These are phyloP conservation scores for Drosophila vallismaia DNA, from an alignment of 2,888 invertebrate genomes.

Conservation along the genomic window DNA sequence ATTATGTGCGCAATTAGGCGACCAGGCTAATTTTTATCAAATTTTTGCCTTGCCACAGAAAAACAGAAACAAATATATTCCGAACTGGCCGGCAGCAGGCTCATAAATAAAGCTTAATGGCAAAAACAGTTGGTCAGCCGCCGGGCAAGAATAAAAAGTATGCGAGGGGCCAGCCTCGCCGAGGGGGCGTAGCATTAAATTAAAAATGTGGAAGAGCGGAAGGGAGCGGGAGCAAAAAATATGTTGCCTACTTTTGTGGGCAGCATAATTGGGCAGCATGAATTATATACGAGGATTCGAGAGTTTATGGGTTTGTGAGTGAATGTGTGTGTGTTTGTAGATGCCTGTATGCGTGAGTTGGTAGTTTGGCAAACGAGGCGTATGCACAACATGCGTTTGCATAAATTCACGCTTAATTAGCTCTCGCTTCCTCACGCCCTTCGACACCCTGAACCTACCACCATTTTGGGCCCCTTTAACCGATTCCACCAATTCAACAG, in stretches of 20 bases:
- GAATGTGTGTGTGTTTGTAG: conserved; percentile 4
- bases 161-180: neutral
- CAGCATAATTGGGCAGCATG: conserved; percentile 59
- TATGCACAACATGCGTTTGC: conserved; percentile 75
- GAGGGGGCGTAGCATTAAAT: conserved; percentile 40
- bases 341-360: conserved; percentile 34
- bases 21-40: conserved; percentile 51
- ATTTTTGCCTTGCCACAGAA: conserved; percentile 34
- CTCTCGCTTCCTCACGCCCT: conserved; percentile 22
- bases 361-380: conserved; percentile 62
- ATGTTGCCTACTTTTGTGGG: conserved; percentile 44
- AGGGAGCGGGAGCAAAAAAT: conserved; percentile 37
- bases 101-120: conserved; percentile 71
- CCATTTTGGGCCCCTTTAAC: neutral
- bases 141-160: conserved; percentile 14
- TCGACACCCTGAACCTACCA: too few species aligned
- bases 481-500: conserved; percentile 9
- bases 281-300: conserved; percentile 53
- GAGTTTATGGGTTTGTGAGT: conserved; percentile 5
- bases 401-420: conserved; percentile 77
- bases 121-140: conserved; percentile 62
- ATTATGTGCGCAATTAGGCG: conserved; percentile 62
- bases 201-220: conserved; percentile 32
- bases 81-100: conserved; percentile 29
- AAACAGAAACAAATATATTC: conserved; percentile 26